Percentiles rank a stretch among this genome's conserved stretches.
Evolutionary conservation across 2,797 vertebrate genomes (phyloP).

Genomic region (Sarcophilus harrisii): DNA sequence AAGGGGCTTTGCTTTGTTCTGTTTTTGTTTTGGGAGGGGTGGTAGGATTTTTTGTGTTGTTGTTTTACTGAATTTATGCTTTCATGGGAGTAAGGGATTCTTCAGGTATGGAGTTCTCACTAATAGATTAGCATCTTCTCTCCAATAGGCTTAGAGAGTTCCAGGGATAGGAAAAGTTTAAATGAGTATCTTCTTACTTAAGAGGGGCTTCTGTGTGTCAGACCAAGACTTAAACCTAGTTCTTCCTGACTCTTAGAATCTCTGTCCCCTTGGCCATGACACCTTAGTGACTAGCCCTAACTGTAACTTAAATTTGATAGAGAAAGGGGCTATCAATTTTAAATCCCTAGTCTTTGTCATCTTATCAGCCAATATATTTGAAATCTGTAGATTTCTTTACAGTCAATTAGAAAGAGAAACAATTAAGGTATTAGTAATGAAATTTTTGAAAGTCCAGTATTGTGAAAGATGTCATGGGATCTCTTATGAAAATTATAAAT

Average conservation of each 20-base stretch:
- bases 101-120: neutral
- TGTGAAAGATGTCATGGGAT: conserved; percentile 12
- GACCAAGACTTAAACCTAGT: neutral
- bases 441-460: neutral
- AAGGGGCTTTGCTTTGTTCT: neutral
- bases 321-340: neutral
- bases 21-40: neutral
- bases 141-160: neutral
- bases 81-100: neutral
- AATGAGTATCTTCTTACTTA: neutral
- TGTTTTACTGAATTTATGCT: neutral
- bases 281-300: neutral
- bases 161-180: neutral
- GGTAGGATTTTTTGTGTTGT: neutral
- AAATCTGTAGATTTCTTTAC: neutral
- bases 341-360: neutral
- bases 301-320: neutral
- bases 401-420: neutral
- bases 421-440: neutral
- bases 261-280: neutral
- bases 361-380: neutral
- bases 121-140: neutral
- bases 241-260: neutral
- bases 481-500: conserved; percentile 2
- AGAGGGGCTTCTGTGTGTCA: neutral